A percentile compares a stretch with the other conserved stretches of the same genome.
Evolutionary conservation across 2,888 invertebrate species (phyloP).

Genomic region (Nemoura dubitans): DNA sequence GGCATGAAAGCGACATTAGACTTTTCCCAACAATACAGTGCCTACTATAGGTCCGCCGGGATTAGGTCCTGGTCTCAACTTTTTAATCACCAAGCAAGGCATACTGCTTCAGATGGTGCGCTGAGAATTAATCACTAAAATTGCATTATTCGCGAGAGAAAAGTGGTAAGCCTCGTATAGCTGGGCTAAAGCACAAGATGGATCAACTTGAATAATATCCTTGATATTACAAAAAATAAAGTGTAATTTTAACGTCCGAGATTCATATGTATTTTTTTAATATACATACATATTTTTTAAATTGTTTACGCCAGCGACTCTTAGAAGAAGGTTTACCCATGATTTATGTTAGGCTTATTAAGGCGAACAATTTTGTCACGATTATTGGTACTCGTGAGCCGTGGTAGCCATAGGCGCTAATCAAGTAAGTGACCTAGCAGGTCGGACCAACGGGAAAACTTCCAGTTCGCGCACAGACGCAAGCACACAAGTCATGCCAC

Average conservation of each 20-base stretch:
- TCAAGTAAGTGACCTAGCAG: no score
- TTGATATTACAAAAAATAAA: neutral
- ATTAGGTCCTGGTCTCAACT: neutral
- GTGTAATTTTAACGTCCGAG: neutral
- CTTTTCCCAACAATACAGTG: neutral
- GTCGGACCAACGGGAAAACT: no score
- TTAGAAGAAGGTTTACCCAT: no score
- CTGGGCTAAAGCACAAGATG: neutral
- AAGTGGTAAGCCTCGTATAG: neutral
- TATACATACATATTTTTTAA: neutral
- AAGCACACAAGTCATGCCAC: neutral
- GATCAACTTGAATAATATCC: neutral
- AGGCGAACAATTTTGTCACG: no score
- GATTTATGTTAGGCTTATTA: no score
- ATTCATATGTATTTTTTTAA: no score
- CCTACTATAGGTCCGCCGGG: neutral
- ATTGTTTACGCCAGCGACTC: neutral
- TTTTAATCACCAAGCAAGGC: conserved; percentile 7
- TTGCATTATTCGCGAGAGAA: conserved; percentile 7
- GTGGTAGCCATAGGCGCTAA: no score
- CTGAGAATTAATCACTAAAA: neutral
- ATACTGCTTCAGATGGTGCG: neutral
- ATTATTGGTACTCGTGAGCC: no score
- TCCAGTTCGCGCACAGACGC: no score
- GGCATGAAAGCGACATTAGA: neutral